Conservation (phyloP, 1,140 invertebrate genomes). For the Zaprionus kolodkinae region DNA sequence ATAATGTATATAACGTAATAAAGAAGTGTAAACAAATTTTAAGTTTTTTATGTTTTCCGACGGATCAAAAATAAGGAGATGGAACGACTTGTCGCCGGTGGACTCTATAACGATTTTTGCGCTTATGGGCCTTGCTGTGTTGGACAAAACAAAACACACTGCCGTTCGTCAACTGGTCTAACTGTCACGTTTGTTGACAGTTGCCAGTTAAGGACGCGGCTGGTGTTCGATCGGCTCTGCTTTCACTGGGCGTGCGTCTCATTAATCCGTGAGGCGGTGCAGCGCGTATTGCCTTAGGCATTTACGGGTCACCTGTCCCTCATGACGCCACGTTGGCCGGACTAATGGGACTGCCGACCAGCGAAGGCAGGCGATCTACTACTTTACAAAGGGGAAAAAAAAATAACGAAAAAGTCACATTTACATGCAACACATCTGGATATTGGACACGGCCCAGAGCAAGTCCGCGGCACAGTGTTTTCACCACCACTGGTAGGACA, state of each 20-base stretch:
- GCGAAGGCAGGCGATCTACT: neutral
- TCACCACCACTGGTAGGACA: too few species aligned
- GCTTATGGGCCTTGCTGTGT: neutral
- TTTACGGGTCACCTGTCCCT: neutral
- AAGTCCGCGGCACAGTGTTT: too few species aligned
- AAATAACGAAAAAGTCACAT: too few species aligned
- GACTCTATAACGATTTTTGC: too few species aligned
- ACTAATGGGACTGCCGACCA: neutral
- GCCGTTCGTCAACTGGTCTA: neutral
- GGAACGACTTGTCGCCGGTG: neutral
- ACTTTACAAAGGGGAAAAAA: neutral
- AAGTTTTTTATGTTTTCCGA: too few species aligned
- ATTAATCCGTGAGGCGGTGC: neutral
- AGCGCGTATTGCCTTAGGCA: neutral
- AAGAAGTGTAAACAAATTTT: too few species aligned
- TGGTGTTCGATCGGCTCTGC: neutral
- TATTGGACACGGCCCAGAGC: too few species aligned
- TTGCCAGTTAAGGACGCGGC: neutral
- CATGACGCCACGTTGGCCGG: neutral
- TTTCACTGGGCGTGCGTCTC: neutral
- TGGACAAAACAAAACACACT: neutral
- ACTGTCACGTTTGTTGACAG: neutral
- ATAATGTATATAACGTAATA: too few species aligned
- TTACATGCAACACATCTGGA: too few species aligned
- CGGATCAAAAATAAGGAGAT: neutral